Evolutionary conservation across 2,797 vertebrate genomes (phyloP).

Genomic region (Sebastes aleutianus): DNA sequence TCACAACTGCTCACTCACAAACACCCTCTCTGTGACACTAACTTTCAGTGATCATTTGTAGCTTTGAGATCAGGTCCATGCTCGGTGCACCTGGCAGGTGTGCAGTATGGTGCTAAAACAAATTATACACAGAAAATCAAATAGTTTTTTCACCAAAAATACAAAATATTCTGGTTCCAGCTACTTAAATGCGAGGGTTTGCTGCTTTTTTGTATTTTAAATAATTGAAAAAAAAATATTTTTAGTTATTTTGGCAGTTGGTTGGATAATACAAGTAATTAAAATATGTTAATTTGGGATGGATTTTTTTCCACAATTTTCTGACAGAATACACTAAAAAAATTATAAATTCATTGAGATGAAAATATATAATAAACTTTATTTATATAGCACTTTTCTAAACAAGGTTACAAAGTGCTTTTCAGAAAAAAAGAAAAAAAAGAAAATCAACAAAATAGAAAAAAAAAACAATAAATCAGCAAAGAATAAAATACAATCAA

Average conservation of each 20-base stretch:
- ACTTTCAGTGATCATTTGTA: slow-evolving; percentile 14
- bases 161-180: not conserved
- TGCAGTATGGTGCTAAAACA: too few relatives aligned
- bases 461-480: fast-evolving
- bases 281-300: not conserved
- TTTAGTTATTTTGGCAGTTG: not conserved
- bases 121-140: not conserved
- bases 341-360: not conserved
- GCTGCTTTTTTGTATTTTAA: not conserved
- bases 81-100: not conserved
- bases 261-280: not conserved
- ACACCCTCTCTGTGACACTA: not conserved
- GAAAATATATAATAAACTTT: too few relatives aligned
- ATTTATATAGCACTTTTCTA: too few relatives aligned
- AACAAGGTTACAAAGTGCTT: too few relatives aligned
- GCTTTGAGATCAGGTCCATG: not conserved
- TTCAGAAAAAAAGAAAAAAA: too few relatives aligned
- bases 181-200: not conserved
- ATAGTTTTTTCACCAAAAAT: not conserved
- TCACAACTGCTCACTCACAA: not conserved
- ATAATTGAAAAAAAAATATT: not conserved
- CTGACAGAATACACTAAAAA: not conserved
- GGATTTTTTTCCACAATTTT: not conserved
- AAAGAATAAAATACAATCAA: too few relatives aligned
- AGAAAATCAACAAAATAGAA: too few relatives aligned